Base-by-base conservation (phyloP, 2,888 invertebrate species). In the Cremastinae sp. region DNA sequence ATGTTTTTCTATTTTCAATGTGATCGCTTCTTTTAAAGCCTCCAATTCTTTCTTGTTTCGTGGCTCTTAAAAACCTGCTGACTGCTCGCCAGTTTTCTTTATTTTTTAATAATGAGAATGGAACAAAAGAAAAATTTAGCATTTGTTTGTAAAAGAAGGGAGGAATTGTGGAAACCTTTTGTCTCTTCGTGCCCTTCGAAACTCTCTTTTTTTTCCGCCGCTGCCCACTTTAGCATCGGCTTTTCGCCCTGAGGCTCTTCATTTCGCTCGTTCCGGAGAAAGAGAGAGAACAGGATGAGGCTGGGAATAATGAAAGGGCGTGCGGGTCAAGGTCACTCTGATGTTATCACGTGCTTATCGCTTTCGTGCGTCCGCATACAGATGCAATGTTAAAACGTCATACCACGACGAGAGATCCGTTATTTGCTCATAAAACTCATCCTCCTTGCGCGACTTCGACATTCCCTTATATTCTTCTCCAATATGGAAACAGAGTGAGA, bases 321-420 rank as follows among this genome's bases (percentile, higher is more conserved):
- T 45, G 49, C 38, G 72, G 75, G 72, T 72, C 75, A 75, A 75
- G 75, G 75, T 72, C 72, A 28, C 43, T 43, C 28, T 2, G 51
- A 38, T 58, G 62, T 66, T 68, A 62, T 43, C 66, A 75, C 71
- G 66, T 62, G 75, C 75, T 65, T 22, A 20, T 45, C 34, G 34
- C 9, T 59, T 16, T 38, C 64, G 70, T 74, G 70, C 70, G 64
- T 70, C 12, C 49, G 47, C 75, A 70, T 65, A 54, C 10, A 65
- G 47, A 75, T 61, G 64, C 70, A 56, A n/a, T 47, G 12, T 16
- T 38, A 51, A 47, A 28, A 28, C 5, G 5, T 28, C 62, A 64
- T 54, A 54, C 18, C 53, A 70, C 65, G 47, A 59, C 58, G 41
- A 78, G 51, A 70, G 28, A 49, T 64, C 56, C 41, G 16, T 61